These are phyloP conservation scores for Actinia tenebrosa DNA, from an alignment of 64 coral and sea anemone genomes.

Conservation along the genomic window DNA sequence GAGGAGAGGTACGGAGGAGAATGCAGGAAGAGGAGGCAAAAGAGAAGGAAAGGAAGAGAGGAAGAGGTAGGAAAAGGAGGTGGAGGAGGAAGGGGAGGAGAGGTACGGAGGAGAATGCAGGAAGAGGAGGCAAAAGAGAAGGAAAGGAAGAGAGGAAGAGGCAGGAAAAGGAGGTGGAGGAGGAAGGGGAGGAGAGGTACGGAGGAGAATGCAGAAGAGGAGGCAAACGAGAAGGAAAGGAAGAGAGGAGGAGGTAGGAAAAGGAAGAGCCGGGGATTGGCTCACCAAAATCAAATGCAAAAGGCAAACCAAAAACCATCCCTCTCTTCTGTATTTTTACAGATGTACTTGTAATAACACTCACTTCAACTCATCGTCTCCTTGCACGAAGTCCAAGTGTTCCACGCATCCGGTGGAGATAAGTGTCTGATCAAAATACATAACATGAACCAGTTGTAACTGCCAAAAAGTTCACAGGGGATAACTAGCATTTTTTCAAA, in stretches of 20 bases:
- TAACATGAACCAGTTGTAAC: background rate
- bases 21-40: too few species aligned
- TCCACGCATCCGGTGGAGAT: conserved; percentile 74
- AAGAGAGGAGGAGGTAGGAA: too few species aligned
- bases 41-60: too few species aligned
- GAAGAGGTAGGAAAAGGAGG: background rate
- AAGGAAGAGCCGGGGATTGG: too few species aligned
- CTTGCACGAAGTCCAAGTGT: conserved; percentile 83
- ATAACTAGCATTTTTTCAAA: too few species aligned
- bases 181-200: too few species aligned
- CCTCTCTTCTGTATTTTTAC: background rate
- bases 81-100: background rate
- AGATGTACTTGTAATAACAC: background rate
- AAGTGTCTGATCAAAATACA: conserved; percentile 2
- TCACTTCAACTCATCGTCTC: conserved; percentile 22
- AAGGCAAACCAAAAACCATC: too few species aligned
- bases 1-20: too few species aligned
- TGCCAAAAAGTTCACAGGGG: too few species aligned
- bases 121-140: background rate
- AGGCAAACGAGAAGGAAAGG: background rate
- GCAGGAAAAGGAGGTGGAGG: background rate
- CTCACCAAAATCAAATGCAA: too few species aligned
- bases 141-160: background rate
- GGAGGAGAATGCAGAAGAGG: too few species aligned
- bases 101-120: background rate